phyloP scores from a whole-genome alignment of 2,888 invertebrate species.

The Catocala fraxini region DNA sequence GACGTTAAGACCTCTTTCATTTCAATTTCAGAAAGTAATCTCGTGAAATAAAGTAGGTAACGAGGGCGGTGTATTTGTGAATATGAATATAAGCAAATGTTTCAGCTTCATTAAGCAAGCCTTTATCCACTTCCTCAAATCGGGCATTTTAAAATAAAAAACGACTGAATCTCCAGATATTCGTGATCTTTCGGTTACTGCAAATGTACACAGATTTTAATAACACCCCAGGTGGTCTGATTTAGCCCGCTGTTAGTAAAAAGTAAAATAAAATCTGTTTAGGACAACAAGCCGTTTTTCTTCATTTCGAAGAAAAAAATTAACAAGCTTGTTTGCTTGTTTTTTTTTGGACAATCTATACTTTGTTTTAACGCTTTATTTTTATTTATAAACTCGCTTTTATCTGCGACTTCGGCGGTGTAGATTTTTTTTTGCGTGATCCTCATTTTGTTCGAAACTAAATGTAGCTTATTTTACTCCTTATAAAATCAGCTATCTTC shows the following conservation, averaged over 20 bases:
- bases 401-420: no score
- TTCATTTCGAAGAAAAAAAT: slow-evolving; percentile 32
- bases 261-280: slow-evolving; percentile 34
- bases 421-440: no score
- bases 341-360: slow-evolving; percentile 16
- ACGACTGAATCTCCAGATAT: not conserved
- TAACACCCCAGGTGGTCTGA: slow-evolving; percentile 44
- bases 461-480: no score
- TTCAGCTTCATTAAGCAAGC: slow-evolving; percentile 3
- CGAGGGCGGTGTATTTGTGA: no score
- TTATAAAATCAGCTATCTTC: no score
- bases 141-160: slow-evolving; percentile 11
- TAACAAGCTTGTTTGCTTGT: slow-evolving; percentile 27
- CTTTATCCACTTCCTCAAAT: slow-evolving; percentile 21
- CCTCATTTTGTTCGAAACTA: no score
- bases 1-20: no score
- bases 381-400: no score
- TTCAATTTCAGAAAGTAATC: no score
- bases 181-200: slow-evolving; percentile 31
- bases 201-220: slow-evolving; percentile 35
- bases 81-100: not conserved
- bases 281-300: slow-evolving; percentile 26
- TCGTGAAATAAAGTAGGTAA: no score
- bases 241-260: slow-evolving; percentile 27
- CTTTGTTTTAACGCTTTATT: no score